Evolutionary conservation across 2,113 vertebrate species (phyloP).

Genomic region (Erythrolamprus reginae): DNA sequence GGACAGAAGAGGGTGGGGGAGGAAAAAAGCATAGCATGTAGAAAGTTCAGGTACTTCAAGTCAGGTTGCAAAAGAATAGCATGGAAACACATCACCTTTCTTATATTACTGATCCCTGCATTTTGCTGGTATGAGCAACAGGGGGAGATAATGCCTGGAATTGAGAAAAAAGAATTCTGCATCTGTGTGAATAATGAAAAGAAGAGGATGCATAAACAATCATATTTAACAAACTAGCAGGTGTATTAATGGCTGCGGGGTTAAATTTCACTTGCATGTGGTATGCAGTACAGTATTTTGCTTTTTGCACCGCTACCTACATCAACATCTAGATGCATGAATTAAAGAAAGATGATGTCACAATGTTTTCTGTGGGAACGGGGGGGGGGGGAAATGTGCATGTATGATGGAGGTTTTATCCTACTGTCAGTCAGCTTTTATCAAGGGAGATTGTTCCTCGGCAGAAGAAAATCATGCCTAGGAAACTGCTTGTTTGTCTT

Average conservation of each 20-base stretch:
- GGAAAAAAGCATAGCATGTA: conserved; percentile 58
- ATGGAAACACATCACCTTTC: conserved; percentile 30
- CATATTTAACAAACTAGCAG: neutral
- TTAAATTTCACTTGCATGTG: neutral
- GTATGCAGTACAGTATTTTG: neutral
- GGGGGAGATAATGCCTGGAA: conserved; percentile 52
- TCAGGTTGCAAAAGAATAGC: conserved; percentile 51
- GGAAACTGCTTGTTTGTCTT: neutral
- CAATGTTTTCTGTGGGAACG: accelerated
- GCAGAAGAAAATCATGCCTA: neutral
- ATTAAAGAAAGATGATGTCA: neutral
- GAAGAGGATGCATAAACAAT: neutral
- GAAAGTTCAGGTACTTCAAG: conserved; percentile 60
- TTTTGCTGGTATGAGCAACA: conserved; percentile 53
- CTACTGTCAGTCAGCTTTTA: neutral
- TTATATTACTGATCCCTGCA: conserved; percentile 42
- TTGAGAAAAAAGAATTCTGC: neutral
- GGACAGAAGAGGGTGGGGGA: conserved; percentile 17
- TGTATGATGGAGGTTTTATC: neutral
- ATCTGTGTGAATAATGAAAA: neutral
- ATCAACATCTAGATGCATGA: neutral
- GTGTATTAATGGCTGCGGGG: neutral
- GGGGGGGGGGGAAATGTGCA: neutral
- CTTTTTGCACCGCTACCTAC: neutral
- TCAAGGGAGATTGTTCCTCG: neutral